These are phyloP conservation scores for Drosophila albomicans DNA, from an alignment of 1,140 invertebrate species.

Conservation along the genomic window DNA sequence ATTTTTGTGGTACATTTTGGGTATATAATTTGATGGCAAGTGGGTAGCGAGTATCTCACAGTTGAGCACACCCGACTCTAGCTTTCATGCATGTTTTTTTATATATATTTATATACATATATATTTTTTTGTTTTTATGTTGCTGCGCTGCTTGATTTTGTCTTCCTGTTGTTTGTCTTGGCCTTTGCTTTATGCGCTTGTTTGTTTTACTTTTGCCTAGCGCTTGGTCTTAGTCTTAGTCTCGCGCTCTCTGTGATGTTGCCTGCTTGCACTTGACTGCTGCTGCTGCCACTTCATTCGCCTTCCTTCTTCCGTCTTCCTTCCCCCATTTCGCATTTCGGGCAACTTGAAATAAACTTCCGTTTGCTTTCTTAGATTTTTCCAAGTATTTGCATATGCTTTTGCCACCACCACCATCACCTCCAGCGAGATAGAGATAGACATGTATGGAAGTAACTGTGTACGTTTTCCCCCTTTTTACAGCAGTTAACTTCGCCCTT, in stretches of 20 bases:
- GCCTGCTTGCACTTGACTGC: slow-evolving; percentile 49
- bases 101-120: slow-evolving; percentile 8
- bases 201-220: slow-evolving; percentile 44
- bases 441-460: not conserved
- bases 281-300: slow-evolving; percentile 21
- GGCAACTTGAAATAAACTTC: slow-evolving; percentile 54
- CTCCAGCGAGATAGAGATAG: not conserved
- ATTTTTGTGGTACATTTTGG: too few relatives aligned
- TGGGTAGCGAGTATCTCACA: too few relatives aligned
- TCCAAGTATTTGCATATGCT: slow-evolving; percentile 52
- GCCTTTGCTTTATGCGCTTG: slow-evolving; percentile 45
- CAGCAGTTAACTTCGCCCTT: slow-evolving; percentile 6
- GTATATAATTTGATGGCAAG: too few relatives aligned
- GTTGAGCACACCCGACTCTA: too few relatives aligned
- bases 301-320: too few relatives aligned
- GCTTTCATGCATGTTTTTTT: not conserved
- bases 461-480: slow-evolving; percentile 5
- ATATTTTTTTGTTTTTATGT: not conserved
- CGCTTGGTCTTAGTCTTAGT: too few relatives aligned
- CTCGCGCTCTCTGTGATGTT: slow-evolving; percentile 2
- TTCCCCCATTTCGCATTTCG: not conserved
- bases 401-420: not conserved
- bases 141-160: slow-evolving; percentile 43
- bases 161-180: slow-evolving; percentile 52
- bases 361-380: slow-evolving; percentile 55